A percentile compares a stretch with the other conserved stretches of the same genome.
Conservation (phyloP, 1,140 invertebrate species). For the Caenorhabditis latens region DNA sequence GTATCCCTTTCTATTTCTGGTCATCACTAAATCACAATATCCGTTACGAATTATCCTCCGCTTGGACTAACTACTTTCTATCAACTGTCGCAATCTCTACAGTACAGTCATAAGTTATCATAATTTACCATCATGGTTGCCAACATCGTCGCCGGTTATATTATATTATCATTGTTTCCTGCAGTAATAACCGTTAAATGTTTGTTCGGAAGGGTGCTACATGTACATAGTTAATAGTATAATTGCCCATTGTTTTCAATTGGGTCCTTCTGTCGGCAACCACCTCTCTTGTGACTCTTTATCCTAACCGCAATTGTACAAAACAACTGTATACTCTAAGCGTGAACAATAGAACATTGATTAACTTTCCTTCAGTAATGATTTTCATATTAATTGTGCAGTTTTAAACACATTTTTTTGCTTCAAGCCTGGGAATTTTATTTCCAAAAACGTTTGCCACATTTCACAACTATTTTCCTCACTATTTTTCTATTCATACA, state of each 20-base stretch:
- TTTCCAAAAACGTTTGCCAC: no score
- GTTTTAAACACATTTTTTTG: no score
- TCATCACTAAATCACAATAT: slow-evolving; percentile 34
- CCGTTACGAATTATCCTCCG: slow-evolving; percentile 27
- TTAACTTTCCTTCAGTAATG: no score
- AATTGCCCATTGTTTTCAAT: slow-evolving; percentile 54
- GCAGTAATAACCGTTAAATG: slow-evolving; percentile 46
- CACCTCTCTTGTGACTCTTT: slow-evolving; percentile 7
- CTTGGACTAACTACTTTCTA: slow-evolving; percentile 29
- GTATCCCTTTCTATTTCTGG: neutral
- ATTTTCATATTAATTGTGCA: no score
- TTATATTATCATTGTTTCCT: slow-evolving; percentile 55
- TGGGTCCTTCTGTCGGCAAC: slow-evolving; percentile 49
- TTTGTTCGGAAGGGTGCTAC: slow-evolving; percentile 41
- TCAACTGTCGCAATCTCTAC: slow-evolving; percentile 37
- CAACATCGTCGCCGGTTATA: slow-evolving; percentile 8
- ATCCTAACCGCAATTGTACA: slow-evolving; percentile 6
- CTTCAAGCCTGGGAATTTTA: no score
- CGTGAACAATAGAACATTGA: neutral
- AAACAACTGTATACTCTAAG: neutral
- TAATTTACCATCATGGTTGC: slow-evolving; percentile 53
- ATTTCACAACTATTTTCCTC: neutral
- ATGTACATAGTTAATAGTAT: slow-evolving; percentile 56
- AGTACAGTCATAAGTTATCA: slow-evolving; percentile 54
- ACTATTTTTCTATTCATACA: neutral